Evolutionary conservation across 2,888 invertebrate genomes (phyloP), one percentile per base, ranked within the genome.

Genomic region (Dascillus cervinus): DNA sequence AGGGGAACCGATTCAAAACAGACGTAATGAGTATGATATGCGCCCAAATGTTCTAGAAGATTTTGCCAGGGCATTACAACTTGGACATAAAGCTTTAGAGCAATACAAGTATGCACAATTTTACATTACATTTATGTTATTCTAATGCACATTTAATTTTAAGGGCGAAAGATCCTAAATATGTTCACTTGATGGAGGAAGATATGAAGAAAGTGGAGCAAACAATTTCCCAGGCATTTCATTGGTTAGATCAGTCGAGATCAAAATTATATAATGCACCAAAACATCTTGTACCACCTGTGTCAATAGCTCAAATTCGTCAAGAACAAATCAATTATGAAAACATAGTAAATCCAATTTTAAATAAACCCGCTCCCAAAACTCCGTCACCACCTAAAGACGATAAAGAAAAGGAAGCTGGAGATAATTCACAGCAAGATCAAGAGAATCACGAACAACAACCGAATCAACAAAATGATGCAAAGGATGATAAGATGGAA

Each of bases 321-420:
- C 75, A 79, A 44, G 85, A 90, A 61, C 75, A 79, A 65, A 77
- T 81, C 69, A 83, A 81, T 51, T 71, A 75, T 49, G 71, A 72
- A 52, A 67, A 56, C 47, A 58, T 58, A 25, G 74, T 81, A 22
- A 75, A 72, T 54, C 83, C 90, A 3, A 82, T 95, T 43, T 66
- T 95, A 43, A 90, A 84, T 64, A 91, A 91, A 62, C 87, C 90
- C 29, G 90, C 90, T 64, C 94, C 95, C 4, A 90, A 91, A 64
- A 74, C 75, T 9, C 73, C 75, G 22, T 67, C 73, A 2, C 75
- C 75, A 25, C 75, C 75, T 21, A 70, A 72, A 50, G 46, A 70
- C 36, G 67, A 69, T 5, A 64, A 66, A 37, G 47, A 56, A 14
- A 32, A 34, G 8, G 36, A 41, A 15, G 34, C 34, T 9, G 37